Evolutionary conservation across 2,113 vertebrate genomes (phyloP).

Genomic region (Cricetomys ansorgei): DNA sequence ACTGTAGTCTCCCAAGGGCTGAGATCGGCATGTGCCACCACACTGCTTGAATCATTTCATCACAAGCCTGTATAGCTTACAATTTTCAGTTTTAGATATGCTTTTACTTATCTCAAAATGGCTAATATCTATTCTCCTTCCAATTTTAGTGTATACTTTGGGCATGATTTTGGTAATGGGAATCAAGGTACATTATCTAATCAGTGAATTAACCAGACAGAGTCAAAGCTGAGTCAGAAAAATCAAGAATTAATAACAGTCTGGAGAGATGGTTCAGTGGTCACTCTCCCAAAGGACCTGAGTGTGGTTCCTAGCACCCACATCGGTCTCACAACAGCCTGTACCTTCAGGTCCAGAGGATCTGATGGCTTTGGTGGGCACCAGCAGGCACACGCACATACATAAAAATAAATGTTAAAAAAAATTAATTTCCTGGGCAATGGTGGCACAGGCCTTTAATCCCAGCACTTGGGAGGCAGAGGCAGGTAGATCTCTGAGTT

Average conservation of each 20-base stretch:
- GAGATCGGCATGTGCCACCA: not conserved
- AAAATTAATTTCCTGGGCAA: too few relatives aligned
- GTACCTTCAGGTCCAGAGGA: not conserved
- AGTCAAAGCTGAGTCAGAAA: conserved; percentile 40
- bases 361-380: not conserved
- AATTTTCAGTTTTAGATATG: conserved; percentile 33
- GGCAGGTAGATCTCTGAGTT: too few relatives aligned
- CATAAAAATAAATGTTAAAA: not conserved
- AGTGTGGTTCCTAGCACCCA: not conserved
- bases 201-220: not conserved
- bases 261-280: not conserved
- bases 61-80: not conserved
- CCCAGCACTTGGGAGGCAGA: too few relatives aligned
- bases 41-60: not conserved
- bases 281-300: not conserved
- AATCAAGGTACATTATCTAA: conserved; percentile 34
- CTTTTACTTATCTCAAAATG: conserved; percentile 30
- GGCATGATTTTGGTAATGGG: conserved; percentile 12
- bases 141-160: not conserved
- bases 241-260: conserved; percentile 3
- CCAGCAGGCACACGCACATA: not conserved
- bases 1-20: not conserved
- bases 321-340: not conserved
- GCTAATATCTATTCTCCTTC: conserved; percentile 9
- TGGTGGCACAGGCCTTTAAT: too few relatives aligned